Evolutionary conservation across 1,140 invertebrate species (phyloP).

Genomic region (Lepidurus couesii): DNA sequence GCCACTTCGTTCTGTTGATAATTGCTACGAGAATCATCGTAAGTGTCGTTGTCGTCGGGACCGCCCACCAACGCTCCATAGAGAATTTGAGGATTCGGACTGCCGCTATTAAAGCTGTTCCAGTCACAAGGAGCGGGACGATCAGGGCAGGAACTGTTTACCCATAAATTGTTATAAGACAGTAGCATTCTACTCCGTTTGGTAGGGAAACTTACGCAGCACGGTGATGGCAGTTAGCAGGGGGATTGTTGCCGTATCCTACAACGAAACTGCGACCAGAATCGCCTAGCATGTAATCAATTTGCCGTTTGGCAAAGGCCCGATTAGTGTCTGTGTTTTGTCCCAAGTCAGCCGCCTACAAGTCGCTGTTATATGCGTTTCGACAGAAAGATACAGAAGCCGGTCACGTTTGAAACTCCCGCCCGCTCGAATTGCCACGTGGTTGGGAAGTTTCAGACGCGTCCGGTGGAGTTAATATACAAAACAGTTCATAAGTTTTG

Average conservation of each 20-base stretch:
- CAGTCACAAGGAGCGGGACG: slow-evolving; percentile 40
- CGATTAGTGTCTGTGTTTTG: slow-evolving; percentile 42
- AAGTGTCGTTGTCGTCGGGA: slow-evolving; percentile 43
- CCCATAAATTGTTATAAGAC: too few species aligned
- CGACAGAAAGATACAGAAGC: too few species aligned
- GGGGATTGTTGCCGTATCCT: slow-evolving; percentile 56
- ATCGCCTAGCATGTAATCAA: slow-evolving; percentile 58
- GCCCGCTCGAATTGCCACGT: too few species aligned
- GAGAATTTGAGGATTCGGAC: slow-evolving; percentile 44
- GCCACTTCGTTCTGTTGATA: slow-evolving; percentile 47
- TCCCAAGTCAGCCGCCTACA: slow-evolving; percentile 47
- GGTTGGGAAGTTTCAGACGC: too few species aligned
- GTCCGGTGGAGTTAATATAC: too few species aligned
- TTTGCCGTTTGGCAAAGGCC: slow-evolving; percentile 55
- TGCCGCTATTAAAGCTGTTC: slow-evolving; percentile 37
- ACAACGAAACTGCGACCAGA: slow-evolving; percentile 58
- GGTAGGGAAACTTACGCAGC: slow-evolving; percentile 45
- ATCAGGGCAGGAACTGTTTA: slow-evolving; percentile 41
- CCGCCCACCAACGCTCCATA: slow-evolving; percentile 48
- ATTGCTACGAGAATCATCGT: slow-evolving; percentile 43
- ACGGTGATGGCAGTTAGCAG: slow-evolving; percentile 50
- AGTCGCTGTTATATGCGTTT: background rate
- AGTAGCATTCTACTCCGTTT: too few species aligned
- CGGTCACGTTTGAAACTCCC: too few species aligned
- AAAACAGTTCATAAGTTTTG: too few species aligned